These are phyloP conservation scores for Ptilodon capucinus DNA, from an alignment of 2,888 invertebrate genomes.

Conservation along the genomic window DNA sequence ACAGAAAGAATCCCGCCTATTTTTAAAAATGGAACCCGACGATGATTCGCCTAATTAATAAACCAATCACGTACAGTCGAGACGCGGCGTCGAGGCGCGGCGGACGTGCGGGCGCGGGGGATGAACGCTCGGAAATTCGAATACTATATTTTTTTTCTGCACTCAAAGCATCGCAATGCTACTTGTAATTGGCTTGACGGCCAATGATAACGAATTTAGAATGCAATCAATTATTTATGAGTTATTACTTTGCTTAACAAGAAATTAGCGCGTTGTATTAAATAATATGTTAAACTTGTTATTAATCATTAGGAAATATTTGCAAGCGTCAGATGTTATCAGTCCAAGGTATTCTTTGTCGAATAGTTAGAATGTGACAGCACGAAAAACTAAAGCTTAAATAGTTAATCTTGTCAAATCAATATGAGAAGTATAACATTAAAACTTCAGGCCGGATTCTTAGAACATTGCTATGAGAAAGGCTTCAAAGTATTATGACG, in stretches of 20 bases:
- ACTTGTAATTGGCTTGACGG: conserved; percentile 79
- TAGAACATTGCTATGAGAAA: conserved; percentile 56
- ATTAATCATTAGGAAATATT: conserved; percentile 50
- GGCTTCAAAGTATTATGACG: conserved; percentile 51
- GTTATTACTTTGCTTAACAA: conserved; percentile 44
- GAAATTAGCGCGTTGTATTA: conserved; percentile 42
- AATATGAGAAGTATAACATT: conserved; percentile 55
- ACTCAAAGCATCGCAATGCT: conserved; percentile 72
- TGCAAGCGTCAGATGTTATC: conserved; percentile 43
- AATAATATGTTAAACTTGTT: conserved; percentile 33
- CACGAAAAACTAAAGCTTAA: conserved; percentile 34
- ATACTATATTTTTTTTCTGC: conserved; percentile 81
- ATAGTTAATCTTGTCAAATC: conserved; percentile 56
- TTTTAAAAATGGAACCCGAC: conserved; percentile 77
- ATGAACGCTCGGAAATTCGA: conserved; percentile 80
- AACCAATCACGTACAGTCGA: conserved; percentile 82
- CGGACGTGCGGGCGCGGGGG: conserved; percentile 81
- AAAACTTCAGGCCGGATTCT: conserved; percentile 53
- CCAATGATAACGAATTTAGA: conserved; percentile 65
- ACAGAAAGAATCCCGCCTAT: conserved; percentile 81
- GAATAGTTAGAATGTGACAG: conserved; percentile 36
- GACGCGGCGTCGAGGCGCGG: conserved; percentile 80
- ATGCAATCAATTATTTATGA: conserved; percentile 62
- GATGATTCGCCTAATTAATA: conserved; percentile 83
- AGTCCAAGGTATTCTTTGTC: conserved; percentile 30